Conservation (phyloP, 2,888 invertebrate genomes). For the Anthoptus insignis region DNA sequence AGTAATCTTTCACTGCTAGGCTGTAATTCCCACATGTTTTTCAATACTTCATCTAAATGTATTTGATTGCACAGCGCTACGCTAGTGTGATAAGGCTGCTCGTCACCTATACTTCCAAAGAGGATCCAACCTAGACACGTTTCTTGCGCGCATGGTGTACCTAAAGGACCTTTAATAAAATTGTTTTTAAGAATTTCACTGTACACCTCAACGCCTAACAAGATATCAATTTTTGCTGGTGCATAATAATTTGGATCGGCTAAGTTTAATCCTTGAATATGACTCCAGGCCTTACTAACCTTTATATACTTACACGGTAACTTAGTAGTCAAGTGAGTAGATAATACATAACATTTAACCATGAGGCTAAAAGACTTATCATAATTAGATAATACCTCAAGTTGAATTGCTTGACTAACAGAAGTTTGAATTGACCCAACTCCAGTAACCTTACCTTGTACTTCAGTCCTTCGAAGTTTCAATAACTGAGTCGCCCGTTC, state of each 20-base stretch:
- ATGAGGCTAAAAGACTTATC: constrained; percentile 33
- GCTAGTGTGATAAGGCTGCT: background rate
- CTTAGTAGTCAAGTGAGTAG: constrained; percentile 23
- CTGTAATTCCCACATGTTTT: constrained; percentile 23
- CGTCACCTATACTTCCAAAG: constrained; percentile 23
- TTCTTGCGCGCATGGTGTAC: constrained; percentile 34
- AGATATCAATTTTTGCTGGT: constrained; percentile 28
- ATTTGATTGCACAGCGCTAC: constrained; percentile 16
- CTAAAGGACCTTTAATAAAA: constrained; percentile 30
- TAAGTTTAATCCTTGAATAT: constrained; percentile 26
- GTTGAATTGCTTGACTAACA: constrained; percentile 30
- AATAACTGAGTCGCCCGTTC: constrained; percentile 39
- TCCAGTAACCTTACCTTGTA: constrained; percentile 38
- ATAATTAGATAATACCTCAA: constrained; percentile 37
- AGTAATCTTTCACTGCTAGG: background rate
- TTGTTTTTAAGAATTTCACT: constrained; percentile 19
- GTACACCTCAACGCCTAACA: constrained; percentile 33
- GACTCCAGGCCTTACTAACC: constrained; percentile 27
- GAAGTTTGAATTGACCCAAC: constrained; percentile 34
- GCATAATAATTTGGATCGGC: constrained; percentile 37
- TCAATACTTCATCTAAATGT: constrained; percentile 12
- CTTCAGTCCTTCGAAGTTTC: constrained; percentile 29
- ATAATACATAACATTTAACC: constrained; percentile 38
- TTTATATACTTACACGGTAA: constrained; percentile 32
- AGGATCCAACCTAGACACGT: constrained; percentile 39